A percentile compares a stretch with the other conserved stretches of the same genome.
These are phyloP conservation scores for Ashinkailepas kermadecensis DNA, from an alignment of 2,888 invertebrate genomes.

Conservation along the genomic window DNA sequence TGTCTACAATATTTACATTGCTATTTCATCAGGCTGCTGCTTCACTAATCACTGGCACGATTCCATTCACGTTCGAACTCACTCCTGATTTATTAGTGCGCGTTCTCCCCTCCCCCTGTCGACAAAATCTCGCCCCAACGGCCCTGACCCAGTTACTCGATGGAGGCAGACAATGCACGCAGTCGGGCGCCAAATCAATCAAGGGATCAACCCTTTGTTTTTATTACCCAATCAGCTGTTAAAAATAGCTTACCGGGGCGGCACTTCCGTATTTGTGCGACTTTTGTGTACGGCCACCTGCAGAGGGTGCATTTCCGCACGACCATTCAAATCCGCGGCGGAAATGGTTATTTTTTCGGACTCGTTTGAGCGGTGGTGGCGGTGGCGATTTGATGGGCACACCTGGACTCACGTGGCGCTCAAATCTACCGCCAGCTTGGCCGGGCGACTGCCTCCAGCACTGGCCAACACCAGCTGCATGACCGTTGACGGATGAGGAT, in stretches of 20 bases:
- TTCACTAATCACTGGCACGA: too few relatives aligned
- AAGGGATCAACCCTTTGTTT: constrained; percentile 20
- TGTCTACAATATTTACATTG: too few relatives aligned
- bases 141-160: neutral
- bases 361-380: neutral
- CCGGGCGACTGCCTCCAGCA: too few relatives aligned
- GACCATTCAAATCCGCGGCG: neutral
- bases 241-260: neutral
- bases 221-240: constrained; percentile 20
- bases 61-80: too few relatives aligned
- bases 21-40: too few relatives aligned
- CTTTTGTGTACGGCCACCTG: neutral
- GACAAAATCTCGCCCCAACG: neutral
- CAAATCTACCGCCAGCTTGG: neutral
- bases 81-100: too few relatives aligned
- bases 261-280: constrained; percentile 12
- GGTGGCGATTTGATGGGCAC: neutral
- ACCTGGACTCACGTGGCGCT: neutral
- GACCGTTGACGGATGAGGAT: neutral
- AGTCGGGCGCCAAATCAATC: constrained; percentile 2
- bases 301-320: neutral
- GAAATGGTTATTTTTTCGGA: neutral
- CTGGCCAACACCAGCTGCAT: too few relatives aligned
- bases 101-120: too few relatives aligned
- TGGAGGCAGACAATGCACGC: neutral